A percentile compares a stretch with the other conserved stretches of the same genome.
Evolutionary conservation across 2,113 vertebrate species (phyloP).

Genomic region (Laterallus jamaicensis): DNA sequence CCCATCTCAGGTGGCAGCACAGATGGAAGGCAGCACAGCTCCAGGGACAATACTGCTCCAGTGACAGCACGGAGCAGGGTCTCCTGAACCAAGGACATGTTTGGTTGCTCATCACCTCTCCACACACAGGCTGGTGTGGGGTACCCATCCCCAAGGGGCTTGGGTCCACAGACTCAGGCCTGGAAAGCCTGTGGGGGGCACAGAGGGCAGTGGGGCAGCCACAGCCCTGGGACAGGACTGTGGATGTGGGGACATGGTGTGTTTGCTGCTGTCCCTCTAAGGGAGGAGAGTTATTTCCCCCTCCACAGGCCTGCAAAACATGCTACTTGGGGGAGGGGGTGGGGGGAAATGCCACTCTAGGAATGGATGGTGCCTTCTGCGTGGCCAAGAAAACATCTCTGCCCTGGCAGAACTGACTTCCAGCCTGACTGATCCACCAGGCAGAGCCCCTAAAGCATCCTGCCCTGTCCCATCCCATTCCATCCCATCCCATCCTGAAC

Average conservation of each 20-base stretch:
- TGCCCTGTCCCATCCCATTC: accelerated
- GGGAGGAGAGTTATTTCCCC: not conserved
- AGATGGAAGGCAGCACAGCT: not conserved
- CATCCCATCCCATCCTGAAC: accelerated
- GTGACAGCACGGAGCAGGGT: not conserved
- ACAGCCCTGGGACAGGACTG: accelerated
- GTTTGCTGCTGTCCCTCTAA: not conserved
- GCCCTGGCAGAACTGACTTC: not conserved
- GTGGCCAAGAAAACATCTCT: not conserved
- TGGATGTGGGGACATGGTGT: accelerated
- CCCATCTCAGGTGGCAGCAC: not conserved
- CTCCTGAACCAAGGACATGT: accelerated
- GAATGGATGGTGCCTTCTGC: not conserved
- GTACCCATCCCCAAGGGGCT: not conserved
- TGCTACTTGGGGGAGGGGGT: accelerated
- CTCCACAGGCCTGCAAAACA: not conserved
- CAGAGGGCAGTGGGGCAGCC: accelerated
- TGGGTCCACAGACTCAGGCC: not conserved
- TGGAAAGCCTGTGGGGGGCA: not conserved
- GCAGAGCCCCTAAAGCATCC: not conserved
- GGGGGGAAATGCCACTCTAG: not conserved
- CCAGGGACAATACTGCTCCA: not conserved
- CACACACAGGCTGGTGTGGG: accelerated
- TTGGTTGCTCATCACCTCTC: not conserved
- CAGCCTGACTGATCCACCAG: not conserved